Evolutionary conservation across 2,888 invertebrate genomes (phyloP).

Genomic region (Capitulum mitella): DNA sequence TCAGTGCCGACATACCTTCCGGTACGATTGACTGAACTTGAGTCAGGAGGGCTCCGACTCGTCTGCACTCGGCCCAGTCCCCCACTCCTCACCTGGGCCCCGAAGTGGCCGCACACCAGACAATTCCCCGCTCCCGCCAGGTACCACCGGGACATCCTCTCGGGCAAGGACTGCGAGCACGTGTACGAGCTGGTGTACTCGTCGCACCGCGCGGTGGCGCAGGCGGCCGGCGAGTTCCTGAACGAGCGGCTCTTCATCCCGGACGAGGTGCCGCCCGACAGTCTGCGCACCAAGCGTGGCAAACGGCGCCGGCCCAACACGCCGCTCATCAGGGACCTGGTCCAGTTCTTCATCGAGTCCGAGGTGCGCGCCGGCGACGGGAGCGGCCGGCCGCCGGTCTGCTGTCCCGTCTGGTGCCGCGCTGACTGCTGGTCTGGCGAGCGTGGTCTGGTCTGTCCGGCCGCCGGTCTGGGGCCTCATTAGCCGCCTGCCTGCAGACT

Average conservation of each 20-base stretch:
- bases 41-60: too few species aligned
- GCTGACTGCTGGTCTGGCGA: too few species aligned
- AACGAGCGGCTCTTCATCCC: conserved; percentile 90
- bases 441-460: too few species aligned
- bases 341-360: conserved; percentile 97
- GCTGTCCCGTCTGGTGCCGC: too few species aligned
- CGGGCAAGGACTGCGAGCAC: conserved; percentile 97
- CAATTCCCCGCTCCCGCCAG: conserved; percentile 45
- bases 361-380: conserved; percentile 91
- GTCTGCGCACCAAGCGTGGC: conserved; percentile 65
- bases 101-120: too few species aligned
- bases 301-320: conserved; percentile 81
- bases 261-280: conserved; percentile 60
- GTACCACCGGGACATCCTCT: conserved; percentile 87
- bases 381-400: too few species aligned
- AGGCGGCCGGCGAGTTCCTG: conserved; percentile 96
- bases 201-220: conserved; percentile 87
- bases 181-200: conserved; percentile 99
- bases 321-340: conserved; percentile 90
- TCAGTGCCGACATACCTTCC: too few species aligned
- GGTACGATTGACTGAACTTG: too few species aligned
- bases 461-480: too few species aligned
- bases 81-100: background rate
- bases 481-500: too few species aligned
- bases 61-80: background rate